phyloP scores from a whole-genome alignment of 1,140 invertebrate genomes.

The Euwallacea similis region DNA sequence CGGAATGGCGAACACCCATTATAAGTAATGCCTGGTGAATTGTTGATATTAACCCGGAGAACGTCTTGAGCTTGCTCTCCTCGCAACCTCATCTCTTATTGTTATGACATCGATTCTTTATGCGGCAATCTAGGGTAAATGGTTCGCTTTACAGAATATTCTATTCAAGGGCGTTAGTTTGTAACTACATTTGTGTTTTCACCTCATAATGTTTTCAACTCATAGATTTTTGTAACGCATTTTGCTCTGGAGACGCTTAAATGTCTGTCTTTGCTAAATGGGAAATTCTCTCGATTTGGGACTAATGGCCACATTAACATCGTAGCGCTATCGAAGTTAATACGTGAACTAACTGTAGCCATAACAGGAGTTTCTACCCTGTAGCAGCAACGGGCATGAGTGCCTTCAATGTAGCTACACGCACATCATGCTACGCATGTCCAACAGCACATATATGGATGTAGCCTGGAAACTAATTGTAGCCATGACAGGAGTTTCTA shows the following conservation, averaged over 20 bases:
- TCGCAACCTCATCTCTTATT: constrained; percentile 39
- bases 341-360: too few species aligned
- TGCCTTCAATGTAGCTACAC: too few species aligned
- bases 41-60: constrained; percentile 44
- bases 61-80: constrained; percentile 34
- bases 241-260: too few species aligned
- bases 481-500: too few species aligned
- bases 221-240: neutral
- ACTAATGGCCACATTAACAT: neutral
- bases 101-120: constrained; percentile 41
- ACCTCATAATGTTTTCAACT: constrained; percentile 2
- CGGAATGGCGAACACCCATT: constrained; percentile 45
- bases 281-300: neutral
- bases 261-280: neutral
- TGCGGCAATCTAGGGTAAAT: constrained; percentile 39
- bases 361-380: too few species aligned
- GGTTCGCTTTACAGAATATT: constrained; percentile 36
- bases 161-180: constrained; percentile 28
- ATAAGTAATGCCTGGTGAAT: constrained; percentile 41
- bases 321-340: too few species aligned
- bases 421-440: too few species aligned
- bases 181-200: constrained; percentile 18
- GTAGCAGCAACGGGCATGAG: too few species aligned
- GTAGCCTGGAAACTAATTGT: too few species aligned
- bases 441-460: too few species aligned